Conservation (phyloP, 2,797 vertebrate species). For the Sciaenops ocellatus region DNA sequence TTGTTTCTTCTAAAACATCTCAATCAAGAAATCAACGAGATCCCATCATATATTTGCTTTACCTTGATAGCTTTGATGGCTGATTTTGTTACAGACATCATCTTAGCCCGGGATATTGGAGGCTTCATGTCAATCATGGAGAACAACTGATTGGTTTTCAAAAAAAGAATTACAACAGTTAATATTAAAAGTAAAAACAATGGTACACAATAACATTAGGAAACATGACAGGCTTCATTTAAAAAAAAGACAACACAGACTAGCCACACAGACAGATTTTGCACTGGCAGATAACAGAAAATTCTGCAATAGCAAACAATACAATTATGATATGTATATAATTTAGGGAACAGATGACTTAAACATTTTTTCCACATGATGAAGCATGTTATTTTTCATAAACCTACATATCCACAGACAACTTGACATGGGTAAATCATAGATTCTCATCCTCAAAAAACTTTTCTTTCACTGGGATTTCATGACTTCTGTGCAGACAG, state of each 20-base stretch:
- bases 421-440: background rate
- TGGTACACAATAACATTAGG: background rate
- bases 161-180: background rate
- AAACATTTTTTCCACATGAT: too few species aligned
- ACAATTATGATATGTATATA: background rate
- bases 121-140: conserved; percentile 98
- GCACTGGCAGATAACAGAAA: background rate
- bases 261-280: background rate
- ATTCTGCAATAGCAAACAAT: background rate
- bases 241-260: background rate
- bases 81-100: conserved; percentile 99
- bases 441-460: background rate
- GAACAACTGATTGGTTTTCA: conserved; percentile 87
- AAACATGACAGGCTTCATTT: background rate
- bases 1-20: background rate
- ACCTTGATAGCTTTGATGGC: conserved; percentile 99
- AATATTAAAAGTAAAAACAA: background rate
- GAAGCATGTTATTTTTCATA: background rate
- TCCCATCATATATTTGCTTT: conserved; percentile 27
- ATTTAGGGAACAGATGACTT: background rate
- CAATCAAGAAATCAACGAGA: background rate
- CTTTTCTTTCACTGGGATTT: background rate
- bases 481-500: background rate
- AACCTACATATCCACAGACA: background rate
- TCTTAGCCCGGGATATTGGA: conserved; percentile 98